phyloP scores from a whole-genome alignment of 2,888 invertebrate genomes.

The Aelia acuminata region DNA sequence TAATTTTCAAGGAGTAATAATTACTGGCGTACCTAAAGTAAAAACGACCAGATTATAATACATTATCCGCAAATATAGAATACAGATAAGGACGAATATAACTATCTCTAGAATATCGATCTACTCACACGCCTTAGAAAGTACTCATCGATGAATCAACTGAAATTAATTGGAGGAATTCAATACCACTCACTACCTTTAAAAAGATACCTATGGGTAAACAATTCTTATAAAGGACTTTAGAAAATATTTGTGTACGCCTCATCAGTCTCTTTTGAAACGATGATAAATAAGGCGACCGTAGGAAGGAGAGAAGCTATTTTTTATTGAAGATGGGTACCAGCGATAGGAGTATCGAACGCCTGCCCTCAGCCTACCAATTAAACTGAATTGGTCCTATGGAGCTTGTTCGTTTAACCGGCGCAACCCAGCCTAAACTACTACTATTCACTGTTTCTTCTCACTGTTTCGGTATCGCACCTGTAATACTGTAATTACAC shows the following conservation, averaged over 20 bases:
- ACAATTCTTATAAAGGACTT: background rate
- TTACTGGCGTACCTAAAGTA: no score
- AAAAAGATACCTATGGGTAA: background rate
- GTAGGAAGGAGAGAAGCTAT: background rate
- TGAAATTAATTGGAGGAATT: background rate
- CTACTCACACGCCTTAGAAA: background rate
- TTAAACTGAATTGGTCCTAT: constrained; percentile 45
- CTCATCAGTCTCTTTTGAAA: background rate
- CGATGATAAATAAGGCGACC: background rate
- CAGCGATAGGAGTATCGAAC: constrained; percentile 11
- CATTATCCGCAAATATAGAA: no score
- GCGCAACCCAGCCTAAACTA: background rate
- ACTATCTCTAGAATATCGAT: background rate
- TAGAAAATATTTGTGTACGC: background rate
- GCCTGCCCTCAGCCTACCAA: constrained; percentile 13
- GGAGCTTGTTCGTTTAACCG: background rate
- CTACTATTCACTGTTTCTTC: background rate
- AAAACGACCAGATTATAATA: no score
- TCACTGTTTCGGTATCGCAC: background rate
- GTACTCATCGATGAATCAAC: background rate
- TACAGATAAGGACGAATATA: no score
- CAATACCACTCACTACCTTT: background rate
- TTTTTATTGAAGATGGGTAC: constrained; percentile 15
- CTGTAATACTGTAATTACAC: background rate
- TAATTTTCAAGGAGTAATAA: no score